Conservation (phyloP, 2,113 vertebrate genomes). For the Dolichotis patagonum region DNA sequence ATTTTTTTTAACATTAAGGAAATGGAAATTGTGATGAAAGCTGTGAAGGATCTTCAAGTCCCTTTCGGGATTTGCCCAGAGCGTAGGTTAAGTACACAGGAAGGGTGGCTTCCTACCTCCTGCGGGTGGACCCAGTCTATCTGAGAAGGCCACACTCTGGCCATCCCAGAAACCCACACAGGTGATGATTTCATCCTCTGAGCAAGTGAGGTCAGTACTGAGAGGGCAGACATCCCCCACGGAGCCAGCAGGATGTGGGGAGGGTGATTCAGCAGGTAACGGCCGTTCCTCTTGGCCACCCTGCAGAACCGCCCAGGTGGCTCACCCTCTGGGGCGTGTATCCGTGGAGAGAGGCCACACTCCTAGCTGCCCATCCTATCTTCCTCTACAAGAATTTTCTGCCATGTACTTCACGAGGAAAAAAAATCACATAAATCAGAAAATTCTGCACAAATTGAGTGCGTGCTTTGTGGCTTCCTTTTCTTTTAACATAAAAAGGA, state of each 20-base stretch:
- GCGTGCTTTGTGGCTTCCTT: not conserved
- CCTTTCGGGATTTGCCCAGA: not conserved
- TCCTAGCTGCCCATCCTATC: not conserved
- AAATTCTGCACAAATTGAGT: not conserved
- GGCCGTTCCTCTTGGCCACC: not conserved
- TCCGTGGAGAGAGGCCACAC: not conserved
- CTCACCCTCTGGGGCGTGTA: not conserved
- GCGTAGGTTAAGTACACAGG: constrained; percentile 53
- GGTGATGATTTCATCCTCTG: constrained; percentile 62
- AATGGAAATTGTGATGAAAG: constrained; percentile 65
- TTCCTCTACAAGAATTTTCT: not conserved
- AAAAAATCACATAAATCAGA: not conserved
- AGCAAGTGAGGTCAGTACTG: not conserved
- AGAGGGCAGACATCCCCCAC: not conserved
- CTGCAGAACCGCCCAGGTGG: not conserved
- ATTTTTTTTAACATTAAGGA: not conserved
- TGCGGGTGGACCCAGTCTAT: not conserved
- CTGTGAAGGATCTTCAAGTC: constrained; percentile 24
- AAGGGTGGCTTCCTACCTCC: constrained; percentile 6
- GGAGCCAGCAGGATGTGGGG: constrained; percentile 58
- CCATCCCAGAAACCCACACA: not conserved
- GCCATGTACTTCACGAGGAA: not conserved
- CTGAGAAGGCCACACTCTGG: constrained; percentile 17
- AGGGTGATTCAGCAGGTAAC: constrained; percentile 72
- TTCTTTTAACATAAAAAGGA: not conserved